Evolutionary conservation across 2,797 vertebrate species (phyloP).

Genomic region (Apogon hyalosoma): DNA sequence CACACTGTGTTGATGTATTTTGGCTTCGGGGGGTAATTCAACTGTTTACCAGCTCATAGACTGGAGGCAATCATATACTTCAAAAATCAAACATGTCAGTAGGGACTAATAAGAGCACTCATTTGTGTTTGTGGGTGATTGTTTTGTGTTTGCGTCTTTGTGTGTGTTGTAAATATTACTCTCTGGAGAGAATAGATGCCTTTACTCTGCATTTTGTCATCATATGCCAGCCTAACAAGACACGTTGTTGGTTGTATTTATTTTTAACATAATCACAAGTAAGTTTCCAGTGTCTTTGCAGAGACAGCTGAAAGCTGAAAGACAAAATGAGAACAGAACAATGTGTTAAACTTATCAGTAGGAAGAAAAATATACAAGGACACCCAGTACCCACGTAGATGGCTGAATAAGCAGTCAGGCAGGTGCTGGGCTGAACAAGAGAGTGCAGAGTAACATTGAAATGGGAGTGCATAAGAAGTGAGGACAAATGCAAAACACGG

Average conservation of each 20-base stretch:
- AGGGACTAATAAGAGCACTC: slow-evolving; percentile 40
- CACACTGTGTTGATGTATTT: slow-evolving; percentile 41
- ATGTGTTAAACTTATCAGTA: not conserved
- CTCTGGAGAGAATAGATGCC: slow-evolving; percentile 31
- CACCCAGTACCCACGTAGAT: not conserved
- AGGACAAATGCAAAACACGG: not conserved
- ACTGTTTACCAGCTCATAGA: slow-evolving; percentile 59
- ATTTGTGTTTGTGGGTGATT: slow-evolving; percentile 19
- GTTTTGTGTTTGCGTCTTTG: slow-evolving; percentile 25
- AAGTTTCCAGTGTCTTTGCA: not conserved
- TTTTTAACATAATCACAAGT: slow-evolving; percentile 26
- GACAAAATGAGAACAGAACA: slow-evolving; percentile 9
- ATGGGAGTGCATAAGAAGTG: not conserved
- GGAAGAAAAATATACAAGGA: not conserved
- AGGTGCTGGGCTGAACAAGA: not conserved
- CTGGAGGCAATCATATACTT: slow-evolving; percentile 55
- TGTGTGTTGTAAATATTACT: slow-evolving; percentile 11
- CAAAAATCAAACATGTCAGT: slow-evolving; percentile 62
- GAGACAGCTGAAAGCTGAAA: not conserved
- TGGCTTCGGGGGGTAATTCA: slow-evolving; percentile 63
- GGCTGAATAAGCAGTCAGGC: not conserved
- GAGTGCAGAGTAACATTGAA: not conserved
- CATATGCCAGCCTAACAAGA: slow-evolving; percentile 22
- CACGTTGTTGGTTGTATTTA: slow-evolving; percentile 34
- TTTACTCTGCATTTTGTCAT: slow-evolving; percentile 34